Base-by-base conservation (phyloP, 2,888 invertebrate species). In the Lasius fuliginosus region DNA sequence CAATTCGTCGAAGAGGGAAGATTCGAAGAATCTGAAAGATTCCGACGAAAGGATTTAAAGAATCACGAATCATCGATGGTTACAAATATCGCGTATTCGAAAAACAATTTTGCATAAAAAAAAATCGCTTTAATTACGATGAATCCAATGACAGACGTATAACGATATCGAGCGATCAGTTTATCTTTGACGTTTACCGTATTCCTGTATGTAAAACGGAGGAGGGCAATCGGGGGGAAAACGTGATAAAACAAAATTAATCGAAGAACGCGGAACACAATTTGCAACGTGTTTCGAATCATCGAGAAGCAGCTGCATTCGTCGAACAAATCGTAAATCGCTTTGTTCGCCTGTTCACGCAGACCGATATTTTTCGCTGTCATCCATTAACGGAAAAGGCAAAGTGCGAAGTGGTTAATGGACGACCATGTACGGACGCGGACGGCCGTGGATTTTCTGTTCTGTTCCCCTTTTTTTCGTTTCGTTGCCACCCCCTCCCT, bases 401-500 rank as follows among this genome's bases (percentile, higher is more conserved):
- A 67, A 56, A 42, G 64, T 76, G 58, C 27, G 42, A 76, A 79
- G 46, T 62, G 67, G 40, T 65, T 68, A 75, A 74, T 75, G 68
- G 74, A 75, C 27, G 60, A 27, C 87, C 88, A 83, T 88, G 69
- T 88, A 88, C 76, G 69, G 85, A 11, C 62, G 42, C 56, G 58
- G 40, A 77, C 77, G 83, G 62, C 60, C 85, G 23, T 23, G 58
- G 77, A 68, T 77, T 88, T 81, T 76, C 86, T 64, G 68, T 73
- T 75, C 65, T 40, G 46, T 56, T 12, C 6, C n/a, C 49, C 49
- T 36, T 83, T 53, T 83, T 53, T 68, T 56, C 27, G 30, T 74
- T 30, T 33, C 23, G 6, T 64, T 40, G 33, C 40, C 27, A 53
- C 8, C 53, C 18, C n/a, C 65, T 27, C 27, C 27, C 4, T 5